Percentiles rank a stretch among this genome's conserved stretches.
Conservation (phyloP, 2,888 invertebrate genomes). For the Meliscaeva auricollis region DNA sequence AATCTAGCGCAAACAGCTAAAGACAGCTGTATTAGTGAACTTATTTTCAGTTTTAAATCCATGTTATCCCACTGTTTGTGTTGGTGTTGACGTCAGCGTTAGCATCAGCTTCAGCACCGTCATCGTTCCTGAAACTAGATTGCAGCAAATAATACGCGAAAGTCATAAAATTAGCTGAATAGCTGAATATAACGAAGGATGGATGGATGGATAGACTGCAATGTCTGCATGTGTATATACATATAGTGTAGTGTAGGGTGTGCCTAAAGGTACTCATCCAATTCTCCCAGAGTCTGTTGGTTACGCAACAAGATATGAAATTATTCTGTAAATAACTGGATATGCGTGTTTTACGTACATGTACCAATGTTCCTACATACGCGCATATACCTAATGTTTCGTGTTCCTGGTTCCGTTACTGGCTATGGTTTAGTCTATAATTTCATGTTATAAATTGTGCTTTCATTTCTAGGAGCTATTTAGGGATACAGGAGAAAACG, state of each 20-base stretch:
- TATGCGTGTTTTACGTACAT: conserved; percentile 50
- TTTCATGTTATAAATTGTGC: conserved; percentile 57
- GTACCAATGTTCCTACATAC: neutral
- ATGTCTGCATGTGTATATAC: neutral
- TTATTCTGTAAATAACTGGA: conserved; percentile 63
- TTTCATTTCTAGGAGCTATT: conserved; percentile 61
- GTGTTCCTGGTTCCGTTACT: conserved; percentile 7
- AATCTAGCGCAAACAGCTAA: too few relatives aligned
- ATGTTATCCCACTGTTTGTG: neutral
- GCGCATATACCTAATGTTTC: neutral
- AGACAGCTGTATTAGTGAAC: too few relatives aligned
- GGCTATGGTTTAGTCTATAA: conserved; percentile 18
- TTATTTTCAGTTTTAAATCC: neutral
- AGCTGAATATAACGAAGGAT: conserved; percentile 36
- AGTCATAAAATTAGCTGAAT: conserved; percentile 47
- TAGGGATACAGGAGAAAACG: conserved; percentile 7
- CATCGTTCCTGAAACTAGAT: conserved; percentile 44
- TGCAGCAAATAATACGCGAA: conserved; percentile 60
- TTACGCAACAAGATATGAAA: conserved; percentile 70
- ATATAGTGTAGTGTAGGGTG: neutral
- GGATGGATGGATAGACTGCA: conserved; percentile 2
- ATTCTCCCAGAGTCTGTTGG: conserved; percentile 1
- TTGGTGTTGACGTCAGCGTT: neutral
- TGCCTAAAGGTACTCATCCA: conserved; percentile 12
- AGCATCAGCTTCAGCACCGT: neutral